These are phyloP conservation scores for Monoplex corrugatus DNA, from an alignment of 2,888 invertebrate species.

Conservation along the genomic window DNA sequence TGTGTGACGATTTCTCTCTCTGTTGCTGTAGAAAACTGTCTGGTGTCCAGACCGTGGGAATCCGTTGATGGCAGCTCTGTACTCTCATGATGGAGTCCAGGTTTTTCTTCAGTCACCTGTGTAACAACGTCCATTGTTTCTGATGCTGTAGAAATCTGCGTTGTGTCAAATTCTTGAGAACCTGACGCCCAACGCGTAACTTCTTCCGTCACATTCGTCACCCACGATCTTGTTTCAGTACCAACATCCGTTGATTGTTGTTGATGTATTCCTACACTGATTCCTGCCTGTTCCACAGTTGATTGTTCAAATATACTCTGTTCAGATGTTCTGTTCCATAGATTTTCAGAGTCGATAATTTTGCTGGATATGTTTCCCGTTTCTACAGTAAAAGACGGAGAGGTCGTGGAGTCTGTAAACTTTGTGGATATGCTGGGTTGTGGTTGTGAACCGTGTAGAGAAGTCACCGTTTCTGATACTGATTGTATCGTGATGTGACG, in stretches of 20 bases:
- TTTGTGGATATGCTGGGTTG: neutral
- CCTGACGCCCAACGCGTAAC: neutral
- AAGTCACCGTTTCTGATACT: neutral
- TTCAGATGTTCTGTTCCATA: neutral
- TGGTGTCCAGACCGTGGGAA: no score
- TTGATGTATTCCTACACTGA: neutral
- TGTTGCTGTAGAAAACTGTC: neutral
- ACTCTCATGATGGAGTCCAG: no score
- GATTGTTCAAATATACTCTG: neutral
- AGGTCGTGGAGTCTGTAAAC: neutral
- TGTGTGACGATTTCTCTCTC: neutral
- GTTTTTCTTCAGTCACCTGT: neutral
- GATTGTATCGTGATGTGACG: neutral
- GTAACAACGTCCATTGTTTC: no score
- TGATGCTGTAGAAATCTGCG: neutral
- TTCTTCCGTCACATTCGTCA: neutral
- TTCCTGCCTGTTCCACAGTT: no score
- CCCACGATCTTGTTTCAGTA: neutral
- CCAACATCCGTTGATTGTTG: neutral
- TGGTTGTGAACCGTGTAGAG: neutral
- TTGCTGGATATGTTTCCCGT: neutral
- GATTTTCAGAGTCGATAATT: no score
- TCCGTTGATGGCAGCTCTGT: no score
- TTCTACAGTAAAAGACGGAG: neutral
- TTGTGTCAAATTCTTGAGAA: neutral